phyloP scores from a whole-genome alignment of 2,888 invertebrate species.

The Lithophane ornitopus region DNA sequence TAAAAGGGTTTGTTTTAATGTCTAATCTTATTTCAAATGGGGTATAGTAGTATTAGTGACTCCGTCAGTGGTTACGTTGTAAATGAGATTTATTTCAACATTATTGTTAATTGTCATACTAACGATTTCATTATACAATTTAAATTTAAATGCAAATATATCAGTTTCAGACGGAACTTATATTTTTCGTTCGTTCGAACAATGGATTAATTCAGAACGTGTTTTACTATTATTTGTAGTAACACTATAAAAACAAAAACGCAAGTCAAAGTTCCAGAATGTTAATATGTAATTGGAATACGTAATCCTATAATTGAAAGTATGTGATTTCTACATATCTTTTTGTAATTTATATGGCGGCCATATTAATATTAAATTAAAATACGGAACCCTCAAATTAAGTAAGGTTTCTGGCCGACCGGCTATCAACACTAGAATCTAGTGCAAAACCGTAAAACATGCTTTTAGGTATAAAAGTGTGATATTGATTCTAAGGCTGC shows the following conservation, averaged over 20 bases:
- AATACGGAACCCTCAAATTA: slow-evolving; percentile 13
- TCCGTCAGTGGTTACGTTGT: not conserved
- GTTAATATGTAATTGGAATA: no score
- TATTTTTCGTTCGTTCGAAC: not conserved
- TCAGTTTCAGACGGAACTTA: not conserved
- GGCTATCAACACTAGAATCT: slow-evolving; percentile 30
- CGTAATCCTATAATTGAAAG: not conserved
- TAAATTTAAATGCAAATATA: not conserved
- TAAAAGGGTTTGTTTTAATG: no score
- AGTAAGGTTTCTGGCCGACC: not conserved
- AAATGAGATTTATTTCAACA: not conserved
- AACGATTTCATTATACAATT: not conserved
- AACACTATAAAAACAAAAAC: no score
- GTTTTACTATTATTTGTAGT: not conserved
- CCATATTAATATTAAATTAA: not conserved
- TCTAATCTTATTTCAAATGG: no score
- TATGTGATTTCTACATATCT: not conserved
- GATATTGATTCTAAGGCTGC: slow-evolving; percentile 50
- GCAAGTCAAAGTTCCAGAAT: not conserved
- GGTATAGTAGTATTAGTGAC: no score
- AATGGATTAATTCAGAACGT: not conserved
- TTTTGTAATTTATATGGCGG: not conserved
- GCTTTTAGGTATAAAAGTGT: slow-evolving; percentile 52
- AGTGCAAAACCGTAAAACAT: slow-evolving; percentile 56
- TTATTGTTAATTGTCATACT: not conserved